Base-by-base conservation (phyloP, 2,888 invertebrate species). In the Lepidonotus clava region DNA sequence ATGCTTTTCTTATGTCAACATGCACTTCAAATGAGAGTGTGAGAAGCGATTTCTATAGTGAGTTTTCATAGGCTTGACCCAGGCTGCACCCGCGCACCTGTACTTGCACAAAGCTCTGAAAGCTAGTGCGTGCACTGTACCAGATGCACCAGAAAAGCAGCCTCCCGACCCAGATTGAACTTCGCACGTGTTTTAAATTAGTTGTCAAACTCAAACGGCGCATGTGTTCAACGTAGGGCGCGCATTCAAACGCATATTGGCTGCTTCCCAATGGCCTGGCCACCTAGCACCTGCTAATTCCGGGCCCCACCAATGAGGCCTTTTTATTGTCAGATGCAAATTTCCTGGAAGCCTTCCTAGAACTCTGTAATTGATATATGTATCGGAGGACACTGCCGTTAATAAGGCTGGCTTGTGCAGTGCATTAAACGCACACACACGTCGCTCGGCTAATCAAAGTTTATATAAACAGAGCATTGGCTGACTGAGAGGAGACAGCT, bases 1-100 rank as follows among this genome's bases (percentile, higher is more conserved):
- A 76, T 76, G 40, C 76, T 36, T 76, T 76, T 76, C 76, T 76
- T 76, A 76, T 76, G 76, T 76, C 76, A 76, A 76, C 76, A 76
- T 40, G 14, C 36, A 76, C 76, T 76, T 76, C 76, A 76, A 76
- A 76, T 76, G 76, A 40, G 76, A 76, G 76, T 76, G 76, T 76
- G 76, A 76, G 76, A 76, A 76, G 76, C 24, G 76, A 76, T 5
- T 76, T 76, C 38, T 61, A 76, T n/a, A 14, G 76, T 14, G 11
- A 76, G 76, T 76, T 76, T 76, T 76, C 76, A 40, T 76, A n/a
- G 38, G 4, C 21, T 28, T 40, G 76, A 76, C 76, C 76, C 76
- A 24, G n/a, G 76, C 2, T 76, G 40, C 38, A 76, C 76, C 38
- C 38, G 18, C n/a, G 76, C 76, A 36, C 40, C 76, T 76, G 76